Percentiles rank a stretch among this genome's conserved stretches.
Evolutionary conservation across 2,113 vertebrate species (phyloP).

Genomic region (Cephalopterus ornatus): DNA sequence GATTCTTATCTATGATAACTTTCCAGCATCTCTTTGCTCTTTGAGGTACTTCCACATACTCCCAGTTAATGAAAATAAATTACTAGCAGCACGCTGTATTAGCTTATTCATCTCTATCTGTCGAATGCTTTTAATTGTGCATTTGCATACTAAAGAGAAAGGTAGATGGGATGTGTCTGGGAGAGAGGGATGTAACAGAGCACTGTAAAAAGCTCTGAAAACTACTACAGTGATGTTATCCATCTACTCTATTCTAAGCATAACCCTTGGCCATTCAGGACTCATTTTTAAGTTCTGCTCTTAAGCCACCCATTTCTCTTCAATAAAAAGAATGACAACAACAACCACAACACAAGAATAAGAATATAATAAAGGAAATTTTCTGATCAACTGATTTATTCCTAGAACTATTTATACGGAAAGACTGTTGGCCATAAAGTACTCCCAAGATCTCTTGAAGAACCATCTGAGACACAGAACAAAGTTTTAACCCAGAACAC

Average conservation of each 20-base stretch:
- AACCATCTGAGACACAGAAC: not conserved
- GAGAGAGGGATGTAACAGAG: not conserved
- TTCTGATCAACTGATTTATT: not conserved
- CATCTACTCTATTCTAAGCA: not conserved
- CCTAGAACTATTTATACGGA: not conserved
- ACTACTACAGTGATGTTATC: not conserved
- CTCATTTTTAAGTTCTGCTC: not conserved
- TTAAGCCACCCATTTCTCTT: not conserved
- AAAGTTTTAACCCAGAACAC: not conserved
- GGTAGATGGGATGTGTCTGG: not conserved
- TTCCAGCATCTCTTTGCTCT: conserved; percentile 39
- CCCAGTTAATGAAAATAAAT: conserved; percentile 39
- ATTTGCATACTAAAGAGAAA: conserved; percentile 46
- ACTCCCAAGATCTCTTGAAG: not conserved
- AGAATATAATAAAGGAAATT: not conserved
- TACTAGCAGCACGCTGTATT: conserved; percentile 10
- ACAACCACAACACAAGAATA: not conserved
- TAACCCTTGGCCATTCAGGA: not conserved
- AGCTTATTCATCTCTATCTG: conserved; percentile 45
- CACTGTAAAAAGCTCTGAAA: not conserved
- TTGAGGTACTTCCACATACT: conserved; percentile 33
- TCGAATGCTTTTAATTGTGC: conserved; percentile 58
- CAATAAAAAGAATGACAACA: not conserved
- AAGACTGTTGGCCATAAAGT: not conserved
- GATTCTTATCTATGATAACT: conserved; percentile 48